These are phyloP conservation scores for Eulemur albifrons DNA, from an alignment of 2,797 vertebrate species.

Conservation along the genomic window DNA sequence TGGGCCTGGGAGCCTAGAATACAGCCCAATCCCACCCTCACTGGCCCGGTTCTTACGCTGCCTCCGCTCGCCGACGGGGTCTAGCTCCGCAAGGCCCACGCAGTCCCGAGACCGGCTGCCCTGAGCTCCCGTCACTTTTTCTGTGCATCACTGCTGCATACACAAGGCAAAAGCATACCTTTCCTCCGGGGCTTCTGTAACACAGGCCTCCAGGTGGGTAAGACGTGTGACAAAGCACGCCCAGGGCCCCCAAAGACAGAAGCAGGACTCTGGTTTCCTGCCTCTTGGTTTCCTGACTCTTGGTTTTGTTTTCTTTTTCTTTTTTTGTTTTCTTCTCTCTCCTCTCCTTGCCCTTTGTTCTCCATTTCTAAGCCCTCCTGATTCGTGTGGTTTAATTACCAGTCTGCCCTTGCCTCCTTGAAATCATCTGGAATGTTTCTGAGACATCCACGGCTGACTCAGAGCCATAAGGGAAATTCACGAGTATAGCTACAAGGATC, in stretches of 20 bases:
- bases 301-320: not conserved
- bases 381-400: conserved; percentile 11
- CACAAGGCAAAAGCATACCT: rapidly evolving
- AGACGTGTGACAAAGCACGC: not conserved
- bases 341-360: conserved; percentile 35
- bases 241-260: not conserved
- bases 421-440: conserved; percentile 51
- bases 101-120: not conserved
- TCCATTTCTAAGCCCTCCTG: conserved; percentile 15
- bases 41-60: rapidly evolving
- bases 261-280: not conserved
- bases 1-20: not conserved
- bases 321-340: not conserved
- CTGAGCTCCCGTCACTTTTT: not conserved
- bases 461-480: conserved; percentile 29
- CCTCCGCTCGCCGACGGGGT: rapidly evolving
- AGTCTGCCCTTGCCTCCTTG: conserved; percentile 17
- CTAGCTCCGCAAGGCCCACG: not conserved
- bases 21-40: rapidly evolving
- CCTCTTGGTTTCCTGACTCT: not conserved
- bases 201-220: not conserved
- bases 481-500: conserved; percentile 27
- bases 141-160: not conserved
- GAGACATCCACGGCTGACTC: conserved; percentile 51
- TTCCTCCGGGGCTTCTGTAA: not conserved